These are phyloP conservation scores for Melinopterus prodromus DNA, from an alignment of 2,888 invertebrate genomes.

Conservation along the genomic window DNA sequence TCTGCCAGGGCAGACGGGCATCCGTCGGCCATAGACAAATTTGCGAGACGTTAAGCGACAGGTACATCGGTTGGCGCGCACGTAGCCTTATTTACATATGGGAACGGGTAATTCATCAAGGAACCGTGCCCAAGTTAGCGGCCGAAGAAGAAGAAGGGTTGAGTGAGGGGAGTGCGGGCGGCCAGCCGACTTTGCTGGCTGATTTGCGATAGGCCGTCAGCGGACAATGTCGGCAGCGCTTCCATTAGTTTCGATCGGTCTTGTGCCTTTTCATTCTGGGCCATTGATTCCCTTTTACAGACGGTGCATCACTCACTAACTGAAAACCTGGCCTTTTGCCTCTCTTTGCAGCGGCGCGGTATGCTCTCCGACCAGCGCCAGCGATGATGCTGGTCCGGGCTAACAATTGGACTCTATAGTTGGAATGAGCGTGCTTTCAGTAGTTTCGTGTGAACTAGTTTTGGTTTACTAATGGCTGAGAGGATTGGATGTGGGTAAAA, in stretches of 20 bases:
- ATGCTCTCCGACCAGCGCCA: background rate
- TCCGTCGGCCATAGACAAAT: constrained; percentile 49
- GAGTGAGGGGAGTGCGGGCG: constrained; percentile 5
- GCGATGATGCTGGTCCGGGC: too few relatives aligned
- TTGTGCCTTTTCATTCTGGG: constrained; percentile 21
- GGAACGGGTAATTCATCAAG: constrained; percentile 24
- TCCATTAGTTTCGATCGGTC: constrained; percentile 51
- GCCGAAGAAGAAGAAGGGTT: background rate
- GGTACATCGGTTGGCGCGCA: constrained; percentile 53
- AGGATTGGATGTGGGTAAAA: too few relatives aligned
- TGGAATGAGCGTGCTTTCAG: too few relatives aligned
- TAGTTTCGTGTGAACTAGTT: too few relatives aligned
- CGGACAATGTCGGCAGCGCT: constrained; percentile 53
- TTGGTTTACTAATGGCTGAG: too few relatives aligned
- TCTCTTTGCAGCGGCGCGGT: background rate
- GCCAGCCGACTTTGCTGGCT: constrained; percentile 32
- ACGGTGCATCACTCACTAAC: constrained; percentile 20
- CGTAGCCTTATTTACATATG: constrained; percentile 53
- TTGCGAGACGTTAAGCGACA: constrained; percentile 54
- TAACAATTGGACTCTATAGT: too few relatives aligned
- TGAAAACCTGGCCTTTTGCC: background rate
- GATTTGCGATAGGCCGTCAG: constrained; percentile 49
- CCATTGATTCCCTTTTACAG: constrained; percentile 26
- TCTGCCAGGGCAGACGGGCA: constrained; percentile 32
- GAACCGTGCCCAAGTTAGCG: background rate